Evolutionary conservation across 1,140 invertebrate genomes (phyloP).

Genomic region (Schlechtendalia chinensis): DNA sequence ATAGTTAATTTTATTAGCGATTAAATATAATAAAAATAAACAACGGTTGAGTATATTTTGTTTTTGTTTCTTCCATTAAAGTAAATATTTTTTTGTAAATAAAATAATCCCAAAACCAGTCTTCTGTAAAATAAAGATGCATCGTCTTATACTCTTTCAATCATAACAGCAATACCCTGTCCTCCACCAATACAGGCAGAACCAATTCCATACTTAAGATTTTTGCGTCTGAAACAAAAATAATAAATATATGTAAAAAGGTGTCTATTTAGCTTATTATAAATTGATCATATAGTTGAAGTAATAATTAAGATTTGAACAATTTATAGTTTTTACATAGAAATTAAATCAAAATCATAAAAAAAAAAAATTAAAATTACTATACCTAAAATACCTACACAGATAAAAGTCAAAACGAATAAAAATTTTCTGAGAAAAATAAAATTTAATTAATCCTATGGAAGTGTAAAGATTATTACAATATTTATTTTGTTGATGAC

Average conservation of each 20-base stretch:
- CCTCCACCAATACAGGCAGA: conserved; percentile 98
- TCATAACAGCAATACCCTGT: conserved; percentile 91
- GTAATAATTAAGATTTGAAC: too few species aligned
- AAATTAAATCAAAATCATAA: too few species aligned
- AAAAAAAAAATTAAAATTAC: too few species aligned
- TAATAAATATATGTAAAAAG: not conserved
- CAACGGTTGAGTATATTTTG: not conserved
- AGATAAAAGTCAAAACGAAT: too few species aligned
- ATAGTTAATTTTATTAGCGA: not conserved
- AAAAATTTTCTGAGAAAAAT: not conserved
- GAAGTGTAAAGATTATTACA: not conserved
- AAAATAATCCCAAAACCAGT: conserved; percentile 38
- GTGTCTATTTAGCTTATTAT: not conserved
- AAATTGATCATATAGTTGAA: not conserved
- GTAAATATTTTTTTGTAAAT: not conserved
- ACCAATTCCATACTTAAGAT: conserved; percentile 84
- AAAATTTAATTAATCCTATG: not conserved
- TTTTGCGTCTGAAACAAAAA: conserved; percentile 70
- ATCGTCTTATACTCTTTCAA: conserved; percentile 64
- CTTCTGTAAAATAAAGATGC: not conserved
- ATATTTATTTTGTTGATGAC: not conserved
- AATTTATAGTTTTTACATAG: too few species aligned
- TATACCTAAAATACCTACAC: too few species aligned
- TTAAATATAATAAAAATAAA: conserved; percentile 13
- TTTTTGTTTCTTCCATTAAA: conserved; percentile 14